phyloP scores from a whole-genome alignment of 2,888 invertebrate species.

The Maniola hyperantus region DNA sequence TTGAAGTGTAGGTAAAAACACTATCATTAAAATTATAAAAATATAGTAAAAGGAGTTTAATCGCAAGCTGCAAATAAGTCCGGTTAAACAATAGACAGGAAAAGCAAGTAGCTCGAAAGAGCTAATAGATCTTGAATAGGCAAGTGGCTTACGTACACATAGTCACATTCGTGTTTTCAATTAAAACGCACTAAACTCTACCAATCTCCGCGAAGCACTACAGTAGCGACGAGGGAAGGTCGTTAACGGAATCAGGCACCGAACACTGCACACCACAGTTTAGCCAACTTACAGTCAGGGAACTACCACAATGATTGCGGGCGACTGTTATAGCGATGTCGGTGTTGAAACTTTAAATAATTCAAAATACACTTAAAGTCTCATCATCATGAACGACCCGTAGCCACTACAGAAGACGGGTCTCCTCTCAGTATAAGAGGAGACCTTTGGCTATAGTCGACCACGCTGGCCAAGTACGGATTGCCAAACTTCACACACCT shows the following conservation, averaged over 20 bases:
- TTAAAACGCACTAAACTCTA: constrained; percentile 9
- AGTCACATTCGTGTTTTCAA: constrained; percentile 12
- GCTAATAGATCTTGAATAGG: neutral
- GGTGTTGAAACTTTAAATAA: neutral
- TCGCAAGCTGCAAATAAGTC: neutral
- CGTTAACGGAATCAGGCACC: constrained; percentile 45
- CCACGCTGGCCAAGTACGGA: too few species aligned
- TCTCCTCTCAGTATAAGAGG: too few species aligned
- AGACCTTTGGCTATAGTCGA: too few species aligned
- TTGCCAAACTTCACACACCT: too few species aligned
- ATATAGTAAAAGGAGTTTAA: too few species aligned
- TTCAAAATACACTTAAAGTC: too few species aligned
- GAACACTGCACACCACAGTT: constrained; percentile 21
- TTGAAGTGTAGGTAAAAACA: too few species aligned
- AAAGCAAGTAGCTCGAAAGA: neutral
- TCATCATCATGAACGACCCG: too few species aligned
- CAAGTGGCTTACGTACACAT: constrained; percentile 5
- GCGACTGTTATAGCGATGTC: too few species aligned
- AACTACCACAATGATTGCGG: neutral
- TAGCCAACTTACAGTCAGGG: neutral
- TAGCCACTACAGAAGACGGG: too few species aligned
- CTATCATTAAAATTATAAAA: too few species aligned
- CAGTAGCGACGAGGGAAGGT: constrained; percentile 36
- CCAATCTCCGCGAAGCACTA: constrained; percentile 8
- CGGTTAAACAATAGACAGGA: neutral